Base-by-base conservation (phyloP, 1,140 invertebrate species). In the Gryllus bimaculatus region DNA sequence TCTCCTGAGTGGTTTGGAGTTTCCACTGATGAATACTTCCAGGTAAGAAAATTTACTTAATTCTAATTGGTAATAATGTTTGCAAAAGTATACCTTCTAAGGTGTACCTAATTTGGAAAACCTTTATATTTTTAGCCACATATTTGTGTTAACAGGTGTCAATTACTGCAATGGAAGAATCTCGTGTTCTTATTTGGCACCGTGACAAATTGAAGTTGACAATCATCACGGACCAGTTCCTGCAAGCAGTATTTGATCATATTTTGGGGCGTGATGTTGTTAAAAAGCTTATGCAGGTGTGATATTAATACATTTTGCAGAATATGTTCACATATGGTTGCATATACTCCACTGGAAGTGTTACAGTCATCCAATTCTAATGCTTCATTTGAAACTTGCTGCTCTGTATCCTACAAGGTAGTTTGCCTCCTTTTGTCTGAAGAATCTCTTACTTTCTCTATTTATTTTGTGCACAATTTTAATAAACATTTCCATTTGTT, bases 1-100 rank as follows among this genome's bases (percentile, higher is more conserved):
- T 96, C 94, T 75, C 94, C 95, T 10, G 95, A 97, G 88, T 97
- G 94, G 93, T 96, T 96, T 87, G 94, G 94, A 80, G 94, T 95
- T 39, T 94, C 93, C 21, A 94, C 93, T 74, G 93, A 95, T 85
- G 94, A 96, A 84, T 94, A 90, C 84, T 96, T 95, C 85, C 94
- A 96, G 89, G 94, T 95, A 87, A 85, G 81, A 80, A 73, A 80
- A 73, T 39, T 81, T 66, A 66, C 18, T 7, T 39, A 39, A 39
- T 39, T 39, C 26, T 39, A 39, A 39, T 5, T 39, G 5, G 5
- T 39, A 5, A 5, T 39, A 39, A 39, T 39, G 1, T 39, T 39
- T 39, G 26, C 26, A 39, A 39, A 39, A 39, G 26, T 39, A 39
- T 39, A 39, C 26, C 26, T 39, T 2, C 54, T 66, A 66, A 66